These are phyloP conservation scores for Stenchaetothrips biformis DNA, from an alignment of 2,888 invertebrate species.

Conservation along the genomic window DNA sequence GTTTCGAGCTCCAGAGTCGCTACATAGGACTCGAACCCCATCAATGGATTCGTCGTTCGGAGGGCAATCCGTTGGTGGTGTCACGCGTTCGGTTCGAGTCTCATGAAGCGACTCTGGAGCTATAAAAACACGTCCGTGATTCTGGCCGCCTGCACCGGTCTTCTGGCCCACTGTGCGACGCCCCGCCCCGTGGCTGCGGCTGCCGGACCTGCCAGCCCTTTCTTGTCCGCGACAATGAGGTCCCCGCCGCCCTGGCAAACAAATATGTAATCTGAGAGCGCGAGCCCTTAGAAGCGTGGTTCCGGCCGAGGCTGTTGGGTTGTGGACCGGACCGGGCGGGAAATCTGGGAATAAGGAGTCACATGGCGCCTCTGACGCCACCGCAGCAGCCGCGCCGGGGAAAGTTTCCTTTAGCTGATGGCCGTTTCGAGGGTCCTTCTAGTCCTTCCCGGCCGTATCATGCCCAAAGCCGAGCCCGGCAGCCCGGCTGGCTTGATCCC, in stretches of 20 bases:
- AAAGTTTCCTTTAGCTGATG: background rate
- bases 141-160: too few relatives aligned
- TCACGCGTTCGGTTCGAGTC: too few relatives aligned
- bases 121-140: too few relatives aligned
- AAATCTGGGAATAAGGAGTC: conserved; percentile 7
- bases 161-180: too few relatives aligned
- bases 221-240: too few relatives aligned
- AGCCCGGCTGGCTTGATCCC: background rate
- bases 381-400: background rate
- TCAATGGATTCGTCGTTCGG: too few relatives aligned
- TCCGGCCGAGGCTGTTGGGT: background rate
- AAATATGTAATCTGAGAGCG: background rate
- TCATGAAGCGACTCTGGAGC: too few relatives aligned
- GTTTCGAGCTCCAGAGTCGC: too few relatives aligned
- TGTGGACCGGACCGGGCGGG: background rate
- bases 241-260: background rate
- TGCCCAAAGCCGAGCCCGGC: background rate
- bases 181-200: too few relatives aligned
- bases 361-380: background rate
- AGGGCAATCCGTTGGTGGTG: too few relatives aligned
- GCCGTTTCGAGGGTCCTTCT: background rate
- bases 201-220: too few relatives aligned
- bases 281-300: background rate
- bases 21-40: too few relatives aligned
- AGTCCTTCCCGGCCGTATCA: background rate